Evolutionary conservation across 2,113 vertebrate genomes (phyloP).

Genomic region (Caracal caracal): DNA sequence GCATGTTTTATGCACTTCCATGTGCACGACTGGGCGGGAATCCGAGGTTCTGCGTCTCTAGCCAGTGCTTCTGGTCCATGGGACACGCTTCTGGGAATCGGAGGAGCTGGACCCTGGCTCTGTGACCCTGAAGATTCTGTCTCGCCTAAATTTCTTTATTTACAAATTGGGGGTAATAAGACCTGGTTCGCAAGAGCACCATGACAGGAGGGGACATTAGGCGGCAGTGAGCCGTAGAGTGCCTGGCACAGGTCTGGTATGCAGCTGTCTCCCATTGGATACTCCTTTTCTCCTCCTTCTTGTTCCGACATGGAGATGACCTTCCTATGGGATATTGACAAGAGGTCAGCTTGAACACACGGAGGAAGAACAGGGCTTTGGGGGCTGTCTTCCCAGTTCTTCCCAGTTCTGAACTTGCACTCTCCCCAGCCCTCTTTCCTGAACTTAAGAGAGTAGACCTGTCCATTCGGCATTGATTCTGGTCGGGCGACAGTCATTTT

Average conservation of each 20-base stretch:
- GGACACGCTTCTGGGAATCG: background rate
- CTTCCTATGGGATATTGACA: background rate
- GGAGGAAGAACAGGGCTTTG: background rate
- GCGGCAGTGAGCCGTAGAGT: rapidly evolving
- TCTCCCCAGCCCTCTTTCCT: background rate
- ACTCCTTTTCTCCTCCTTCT: background rate
- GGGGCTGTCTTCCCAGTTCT: background rate
- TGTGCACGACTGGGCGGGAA: rapidly evolving
- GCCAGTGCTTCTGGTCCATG: background rate
- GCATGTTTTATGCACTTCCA: background rate
- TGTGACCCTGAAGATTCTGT: background rate
- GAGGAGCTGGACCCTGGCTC: background rate
- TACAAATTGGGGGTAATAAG: background rate
- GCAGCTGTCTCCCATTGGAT: background rate
- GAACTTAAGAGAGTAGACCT: background rate
- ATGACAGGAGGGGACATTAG: rapidly evolving
- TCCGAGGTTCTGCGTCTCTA: background rate
- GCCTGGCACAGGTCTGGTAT: background rate
- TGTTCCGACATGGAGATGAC: background rate
- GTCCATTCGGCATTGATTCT: background rate
- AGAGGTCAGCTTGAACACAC: background rate
- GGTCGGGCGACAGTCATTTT: background rate
- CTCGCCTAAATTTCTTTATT: background rate
- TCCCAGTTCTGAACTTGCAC: background rate
- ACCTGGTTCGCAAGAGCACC: background rate